Base-by-base conservation (phyloP, 2,113 vertebrate genomes). In the Chionodraco myersi region DNA sequence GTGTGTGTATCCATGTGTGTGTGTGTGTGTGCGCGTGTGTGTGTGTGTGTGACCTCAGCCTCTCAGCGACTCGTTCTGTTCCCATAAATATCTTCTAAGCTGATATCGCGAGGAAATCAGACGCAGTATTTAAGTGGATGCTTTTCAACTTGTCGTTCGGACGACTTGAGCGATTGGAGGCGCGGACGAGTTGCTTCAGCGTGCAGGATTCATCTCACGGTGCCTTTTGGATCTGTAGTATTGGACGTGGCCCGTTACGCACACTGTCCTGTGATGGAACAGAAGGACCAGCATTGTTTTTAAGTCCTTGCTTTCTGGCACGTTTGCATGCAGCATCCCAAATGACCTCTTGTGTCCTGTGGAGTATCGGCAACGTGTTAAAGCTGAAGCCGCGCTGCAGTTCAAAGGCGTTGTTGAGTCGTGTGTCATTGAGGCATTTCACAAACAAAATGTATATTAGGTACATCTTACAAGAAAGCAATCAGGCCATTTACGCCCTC, bases 381-480 rank as follows among this genome's bases (percentile, higher is more conserved):
- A 51, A 68, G 13, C 58, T 3, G 6, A 23, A 52, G 53, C n/a
- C 44, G 10, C 4, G 36, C 4, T 8, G 15, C 3, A 53, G 44
- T 72, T 63, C 16, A 83, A 79, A 73, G 30, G 52, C 47, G 0
- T 6, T 41, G 36, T 41, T 41, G 1, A 75, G 1, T 57, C 44
- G 52, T 49, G n/a, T 47, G 16, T 21, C 61, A 45, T 6, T 34
- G 30, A 21, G 16, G 53, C 77, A 26, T 72, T 72, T 18, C 71
- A 67, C 12, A 36, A 76, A 63, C 53, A 60, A 64, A 73, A 61
- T 14, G 21, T 66, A 57, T 8, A 36, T 80, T 53, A 52, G 23
- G 6, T 48, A 63, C 66, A 53, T 79, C 23, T 16, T 59, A 80
- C 74, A 65, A 68, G 53, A 47, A 82, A 75, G 77, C 57, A 82